phyloP scores from a whole-genome alignment of 2,888 invertebrate species.

The Camponotus fellah region DNA sequence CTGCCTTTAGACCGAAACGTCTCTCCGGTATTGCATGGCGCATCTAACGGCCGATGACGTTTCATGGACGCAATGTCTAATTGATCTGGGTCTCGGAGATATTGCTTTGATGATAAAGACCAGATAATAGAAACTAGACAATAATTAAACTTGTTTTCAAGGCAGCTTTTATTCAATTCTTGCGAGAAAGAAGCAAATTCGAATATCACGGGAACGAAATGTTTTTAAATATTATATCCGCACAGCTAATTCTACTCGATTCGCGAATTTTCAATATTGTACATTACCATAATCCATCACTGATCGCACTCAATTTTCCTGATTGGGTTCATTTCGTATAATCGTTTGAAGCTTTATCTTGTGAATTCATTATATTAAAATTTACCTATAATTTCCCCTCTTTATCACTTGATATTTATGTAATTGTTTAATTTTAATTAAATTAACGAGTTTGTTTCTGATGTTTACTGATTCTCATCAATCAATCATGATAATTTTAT shows the following conservation, averaged over 20 bases:
- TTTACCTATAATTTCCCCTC: not conserved
- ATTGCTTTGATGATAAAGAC: not conserved
- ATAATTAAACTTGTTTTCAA: not conserved
- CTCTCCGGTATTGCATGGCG: conserved; percentile 19
- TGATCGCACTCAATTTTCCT: not conserved
- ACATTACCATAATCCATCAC: not conserved
- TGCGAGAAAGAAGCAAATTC: not conserved
- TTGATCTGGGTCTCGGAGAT: not conserved
- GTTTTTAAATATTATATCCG: not conserved
- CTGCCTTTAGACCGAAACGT: conserved; percentile 55
- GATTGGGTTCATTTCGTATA: not conserved
- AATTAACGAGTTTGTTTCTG: not conserved
- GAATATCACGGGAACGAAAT: not conserved
- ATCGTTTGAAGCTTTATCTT: not conserved
- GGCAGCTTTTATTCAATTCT: not conserved
- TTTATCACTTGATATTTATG: not conserved
- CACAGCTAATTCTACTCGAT: not conserved
- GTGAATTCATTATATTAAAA: conserved; percentile 7
- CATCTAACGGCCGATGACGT: conserved; percentile 12
- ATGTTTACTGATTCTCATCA: not conserved
- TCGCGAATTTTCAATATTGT: not conserved
- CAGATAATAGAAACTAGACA: not conserved
- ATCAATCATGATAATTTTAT: no score
- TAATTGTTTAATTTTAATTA: conserved; percentile 5
- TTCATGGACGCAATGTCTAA: conserved; percentile 34